Evolutionary conservation across 35 echinoderm and acorn worm genomes (phyloP).

Genomic region (Diadema setosum): DNA sequence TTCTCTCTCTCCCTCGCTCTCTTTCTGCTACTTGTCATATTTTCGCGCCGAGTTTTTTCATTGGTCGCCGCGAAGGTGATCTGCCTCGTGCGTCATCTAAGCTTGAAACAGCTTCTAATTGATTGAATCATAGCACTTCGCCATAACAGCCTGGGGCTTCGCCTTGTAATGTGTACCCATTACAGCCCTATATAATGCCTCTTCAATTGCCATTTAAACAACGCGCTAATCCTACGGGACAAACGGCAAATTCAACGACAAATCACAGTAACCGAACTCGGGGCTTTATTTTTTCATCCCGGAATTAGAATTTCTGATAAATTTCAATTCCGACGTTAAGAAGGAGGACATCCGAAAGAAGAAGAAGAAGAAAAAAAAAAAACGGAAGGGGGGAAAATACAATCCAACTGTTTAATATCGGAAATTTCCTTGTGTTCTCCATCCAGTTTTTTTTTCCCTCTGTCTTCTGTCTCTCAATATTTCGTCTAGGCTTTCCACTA

Average conservation of each 20-base stretch:
- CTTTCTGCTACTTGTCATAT: background rate
- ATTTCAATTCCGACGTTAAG: background rate
- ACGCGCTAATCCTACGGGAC: background rate
- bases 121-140: background rate
- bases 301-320: background rate
- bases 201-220: slow-evolving; percentile 33
- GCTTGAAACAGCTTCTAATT: background rate
- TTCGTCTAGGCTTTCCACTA: background rate
- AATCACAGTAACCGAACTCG: background rate
- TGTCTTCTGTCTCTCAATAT: background rate
- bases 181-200: slow-evolving; percentile 18
- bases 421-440: slow-evolving; percentile 14
- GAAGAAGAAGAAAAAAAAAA: too few relatives aligned
- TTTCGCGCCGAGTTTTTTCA: too few relatives aligned
- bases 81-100: background rate
- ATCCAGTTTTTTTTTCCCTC: too few relatives aligned
- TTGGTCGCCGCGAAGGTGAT: background rate
- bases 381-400: too few relatives aligned
- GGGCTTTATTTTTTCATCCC: slow-evolving; percentile 13
- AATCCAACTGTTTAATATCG: background rate
- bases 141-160: background rate
- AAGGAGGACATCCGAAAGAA: too few relatives aligned
- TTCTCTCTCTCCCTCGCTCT: background rate
- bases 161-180: background rate
- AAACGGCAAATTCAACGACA: background rate